Evolutionary conservation across 2,797 vertebrate genomes (phyloP).

Genomic region (Notolabrus celidotus): DNA sequence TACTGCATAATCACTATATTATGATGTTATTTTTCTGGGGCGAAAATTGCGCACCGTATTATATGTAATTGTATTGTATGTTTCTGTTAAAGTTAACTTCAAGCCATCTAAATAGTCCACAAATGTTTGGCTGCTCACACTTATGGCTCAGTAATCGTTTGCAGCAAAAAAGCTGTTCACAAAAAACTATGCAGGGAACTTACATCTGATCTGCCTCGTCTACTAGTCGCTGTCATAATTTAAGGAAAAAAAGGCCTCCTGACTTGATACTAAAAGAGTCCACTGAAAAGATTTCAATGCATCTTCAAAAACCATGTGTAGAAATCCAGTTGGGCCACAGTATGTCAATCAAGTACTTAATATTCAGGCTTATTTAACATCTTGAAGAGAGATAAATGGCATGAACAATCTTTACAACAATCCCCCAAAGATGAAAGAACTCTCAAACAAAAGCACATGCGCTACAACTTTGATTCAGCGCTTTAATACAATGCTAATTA

Average conservation of each 20-base stretch:
- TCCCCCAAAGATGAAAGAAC: conserved; percentile 83
- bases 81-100: background rate
- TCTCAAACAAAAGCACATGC: conserved; percentile 81
- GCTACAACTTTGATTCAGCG: conserved; percentile 83
- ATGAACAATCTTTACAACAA: conserved; percentile 82
- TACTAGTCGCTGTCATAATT: conserved; percentile 12
- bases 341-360: conserved; percentile 77
- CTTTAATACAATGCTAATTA: conserved; percentile 87
- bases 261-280: conserved; percentile 7
- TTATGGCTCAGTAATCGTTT: conserved; percentile 4
- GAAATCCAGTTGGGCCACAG: conserved; percentile 45
- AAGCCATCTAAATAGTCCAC: conserved; percentile 23
- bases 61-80: too few relatives aligned
- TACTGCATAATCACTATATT: too few relatives aligned
- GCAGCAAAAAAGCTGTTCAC: conserved; percentile 29
- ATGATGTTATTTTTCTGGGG: too few relatives aligned
- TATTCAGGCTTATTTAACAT: conserved; percentile 80
- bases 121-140: conserved; percentile 30
- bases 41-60: too few relatives aligned
- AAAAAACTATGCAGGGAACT: conserved; percentile 31
- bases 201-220: conserved; percentile 13
- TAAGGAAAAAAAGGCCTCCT: conserved; percentile 14
- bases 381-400: conserved; percentile 83
- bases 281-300: conserved; percentile 44
- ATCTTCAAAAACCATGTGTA: conserved; percentile 47